Evolutionary conservation across 2,888 invertebrate genomes (phyloP), one percentile per base, ranked within the genome.

Genomic region (Theristus sp.): DNA sequence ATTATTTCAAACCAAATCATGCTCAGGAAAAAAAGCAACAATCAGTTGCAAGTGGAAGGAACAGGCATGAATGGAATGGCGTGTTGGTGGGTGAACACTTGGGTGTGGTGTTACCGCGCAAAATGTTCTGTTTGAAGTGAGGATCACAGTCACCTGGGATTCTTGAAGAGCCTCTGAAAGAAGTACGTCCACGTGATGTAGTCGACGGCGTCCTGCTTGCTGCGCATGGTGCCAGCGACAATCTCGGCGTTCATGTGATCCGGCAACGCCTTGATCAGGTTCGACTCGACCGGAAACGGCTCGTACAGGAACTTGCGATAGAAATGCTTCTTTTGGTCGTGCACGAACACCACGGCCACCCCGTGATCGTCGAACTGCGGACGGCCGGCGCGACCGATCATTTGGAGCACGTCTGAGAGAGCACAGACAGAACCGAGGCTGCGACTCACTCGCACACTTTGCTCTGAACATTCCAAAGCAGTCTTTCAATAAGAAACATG

Each of bases 141-240:
- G n/a, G n/a, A n/a, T n/a, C n/a, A n/a, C n/a, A n/a, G n/a, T n/a
- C 66, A 77, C 75, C 71, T 75, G 0, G 96, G 96, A 81, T 96
- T 96, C 71, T 87, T 85, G 60, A 93, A 76, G 3, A 96, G 78
- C 25, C 94, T 81, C 59, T 94, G 80, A 79, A 93, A 98, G 79
- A 96, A 91, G 73, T 91, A 99, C 0, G 98, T 99, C 87, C 94
- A 98, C 0, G 96, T 93, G 66, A 98, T 80, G 78, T 98, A 99
- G 76, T 98, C 94, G 62, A 98, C 79, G 57, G 91, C 86, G 67
- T 90, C 87, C 73, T 89, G 87, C 73, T 88, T 90, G 0, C 85
- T 84, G 66, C 83, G 82, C n/a, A 99, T 86, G 0, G 93, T 94
- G 60, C 91, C 93, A 28, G 94, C 89, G 0, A 93, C 79, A 55